Conservation (phyloP, 2,888 invertebrate genomes). For the Gymnocheta viridis region DNA sequence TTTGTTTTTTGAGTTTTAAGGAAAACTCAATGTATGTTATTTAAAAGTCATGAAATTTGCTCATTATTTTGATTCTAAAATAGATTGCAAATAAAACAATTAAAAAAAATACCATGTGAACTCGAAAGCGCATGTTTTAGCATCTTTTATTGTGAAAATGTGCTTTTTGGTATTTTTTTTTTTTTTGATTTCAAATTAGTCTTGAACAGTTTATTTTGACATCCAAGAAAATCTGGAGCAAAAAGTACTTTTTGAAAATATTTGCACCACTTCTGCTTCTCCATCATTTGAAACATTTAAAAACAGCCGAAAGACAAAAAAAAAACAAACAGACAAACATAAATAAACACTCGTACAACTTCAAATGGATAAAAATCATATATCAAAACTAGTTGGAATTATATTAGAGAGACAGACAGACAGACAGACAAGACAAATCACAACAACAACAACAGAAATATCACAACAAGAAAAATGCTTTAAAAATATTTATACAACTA, state of each 20-base stretch:
- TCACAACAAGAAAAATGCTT: constrained; percentile 40
- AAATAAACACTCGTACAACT: constrained; percentile 63
- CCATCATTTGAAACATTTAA: background rate
- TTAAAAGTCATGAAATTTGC: too few relatives aligned
- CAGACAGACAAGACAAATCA: background rate
- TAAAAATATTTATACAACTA: constrained; percentile 61
- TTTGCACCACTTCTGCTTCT: background rate
- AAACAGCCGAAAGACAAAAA: background rate
- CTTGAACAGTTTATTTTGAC: too few relatives aligned
- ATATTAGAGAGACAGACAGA: constrained; percentile 49
- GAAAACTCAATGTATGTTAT: too few relatives aligned
- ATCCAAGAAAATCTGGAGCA: background rate
- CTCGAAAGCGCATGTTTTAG: too few relatives aligned
- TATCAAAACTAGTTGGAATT: constrained; percentile 69
- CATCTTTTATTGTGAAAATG: too few relatives aligned
- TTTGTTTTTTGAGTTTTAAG: too few relatives aligned
- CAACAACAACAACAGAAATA: constrained; percentile 3
- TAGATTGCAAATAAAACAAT: too few relatives aligned
- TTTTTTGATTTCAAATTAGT: too few relatives aligned
- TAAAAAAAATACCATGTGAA: too few relatives aligned
- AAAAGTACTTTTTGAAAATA: constrained; percentile 5
- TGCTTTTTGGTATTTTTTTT: too few relatives aligned
- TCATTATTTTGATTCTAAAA: too few relatives aligned
- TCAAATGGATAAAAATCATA: constrained; percentile 67
- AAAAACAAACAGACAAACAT: constrained; percentile 50